These are phyloP conservation scores for Microchirus variegatus DNA, from an alignment of 2,797 vertebrate species.

Conservation along the genomic window DNA sequence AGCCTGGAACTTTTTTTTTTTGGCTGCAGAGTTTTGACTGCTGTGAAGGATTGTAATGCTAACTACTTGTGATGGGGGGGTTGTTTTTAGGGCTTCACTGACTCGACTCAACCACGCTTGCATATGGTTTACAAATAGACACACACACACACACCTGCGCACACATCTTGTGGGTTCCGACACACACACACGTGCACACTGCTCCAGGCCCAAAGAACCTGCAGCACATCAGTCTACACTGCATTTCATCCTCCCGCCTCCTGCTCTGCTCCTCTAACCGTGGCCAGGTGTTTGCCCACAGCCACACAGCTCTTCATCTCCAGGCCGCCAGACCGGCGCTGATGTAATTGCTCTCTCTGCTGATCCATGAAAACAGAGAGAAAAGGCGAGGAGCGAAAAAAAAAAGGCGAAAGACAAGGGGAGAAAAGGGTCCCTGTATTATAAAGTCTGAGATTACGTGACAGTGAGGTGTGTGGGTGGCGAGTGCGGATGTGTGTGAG, in stretches of 20 bases:
- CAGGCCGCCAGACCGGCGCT: slow-evolving; percentile 73
- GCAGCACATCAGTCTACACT: slow-evolving; percentile 70
- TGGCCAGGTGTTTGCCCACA: slow-evolving; percentile 79
- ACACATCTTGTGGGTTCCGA: slow-evolving; percentile 59
- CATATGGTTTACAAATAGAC: slow-evolving; percentile 61
- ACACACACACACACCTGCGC: slow-evolving; percentile 30
- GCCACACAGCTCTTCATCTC: slow-evolving; percentile 71
- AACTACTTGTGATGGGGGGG: slow-evolving; percentile 74
- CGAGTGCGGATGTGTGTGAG: slow-evolving; percentile 31
- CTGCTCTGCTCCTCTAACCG: slow-evolving; percentile 61
- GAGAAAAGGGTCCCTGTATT: slow-evolving; percentile 29
- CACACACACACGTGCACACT: slow-evolving; percentile 16
- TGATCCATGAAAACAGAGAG: slow-evolving; percentile 78
- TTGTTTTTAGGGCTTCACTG: slow-evolving; percentile 74
- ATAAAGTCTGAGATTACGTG: slow-evolving; percentile 48
- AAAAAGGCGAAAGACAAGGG: not conserved
- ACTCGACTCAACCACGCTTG: slow-evolving; percentile 53
- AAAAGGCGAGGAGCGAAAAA: slow-evolving; percentile 31
- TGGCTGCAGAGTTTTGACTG: slow-evolving; percentile 57
- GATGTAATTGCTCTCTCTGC: slow-evolving; percentile 79
- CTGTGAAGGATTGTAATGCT: slow-evolving; percentile 78
- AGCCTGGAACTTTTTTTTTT: slow-evolving; percentile 62
- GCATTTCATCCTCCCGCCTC: slow-evolving; percentile 47
- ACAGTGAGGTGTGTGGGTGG: slow-evolving; percentile 48
- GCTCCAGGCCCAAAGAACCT: slow-evolving; percentile 62